Conservation (phyloP, 2,888 invertebrate genomes). For the Anodontia alba region DNA sequence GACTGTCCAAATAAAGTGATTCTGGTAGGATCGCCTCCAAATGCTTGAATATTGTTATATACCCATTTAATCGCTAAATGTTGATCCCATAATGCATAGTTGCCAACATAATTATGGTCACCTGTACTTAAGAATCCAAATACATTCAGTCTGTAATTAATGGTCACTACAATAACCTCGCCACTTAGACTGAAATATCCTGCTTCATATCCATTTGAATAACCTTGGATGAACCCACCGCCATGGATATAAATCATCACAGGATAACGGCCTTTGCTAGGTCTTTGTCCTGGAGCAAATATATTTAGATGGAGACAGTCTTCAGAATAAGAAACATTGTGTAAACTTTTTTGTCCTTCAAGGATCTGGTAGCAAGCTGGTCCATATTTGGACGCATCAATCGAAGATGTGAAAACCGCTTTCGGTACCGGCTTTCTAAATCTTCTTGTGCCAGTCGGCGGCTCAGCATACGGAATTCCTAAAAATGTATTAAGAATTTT, state of each 20-base stretch:
- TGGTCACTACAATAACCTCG: neutral
- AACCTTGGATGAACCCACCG: neutral
- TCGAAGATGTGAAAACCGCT: neutral
- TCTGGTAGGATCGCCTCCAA: neutral
- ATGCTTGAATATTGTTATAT: neutral
- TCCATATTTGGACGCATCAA: neutral
- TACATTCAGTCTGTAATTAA: neutral
- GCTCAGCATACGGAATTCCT: conserved; percentile 55
- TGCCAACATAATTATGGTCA: neutral
- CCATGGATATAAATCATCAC: neutral
- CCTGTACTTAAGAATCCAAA: neutral
- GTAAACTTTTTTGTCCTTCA: neutral
- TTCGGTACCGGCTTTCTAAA: conserved; percentile 48
- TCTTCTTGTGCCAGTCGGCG: conserved; percentile 38
- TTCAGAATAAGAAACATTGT: neutral
- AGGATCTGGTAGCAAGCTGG: neutral
- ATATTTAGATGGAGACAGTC: neutral
- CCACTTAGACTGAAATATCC: neutral
- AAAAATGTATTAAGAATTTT: neutral
- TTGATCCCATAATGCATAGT: neutral
- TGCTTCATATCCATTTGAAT: neutral
- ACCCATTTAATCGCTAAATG: neutral
- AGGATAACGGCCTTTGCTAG: neutral
- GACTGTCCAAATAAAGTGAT: neutral
- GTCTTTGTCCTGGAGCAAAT: neutral